Evolutionary conservation across 2,113 vertebrate species (phyloP).

Genomic region (Diadophis punctatus): DNA sequence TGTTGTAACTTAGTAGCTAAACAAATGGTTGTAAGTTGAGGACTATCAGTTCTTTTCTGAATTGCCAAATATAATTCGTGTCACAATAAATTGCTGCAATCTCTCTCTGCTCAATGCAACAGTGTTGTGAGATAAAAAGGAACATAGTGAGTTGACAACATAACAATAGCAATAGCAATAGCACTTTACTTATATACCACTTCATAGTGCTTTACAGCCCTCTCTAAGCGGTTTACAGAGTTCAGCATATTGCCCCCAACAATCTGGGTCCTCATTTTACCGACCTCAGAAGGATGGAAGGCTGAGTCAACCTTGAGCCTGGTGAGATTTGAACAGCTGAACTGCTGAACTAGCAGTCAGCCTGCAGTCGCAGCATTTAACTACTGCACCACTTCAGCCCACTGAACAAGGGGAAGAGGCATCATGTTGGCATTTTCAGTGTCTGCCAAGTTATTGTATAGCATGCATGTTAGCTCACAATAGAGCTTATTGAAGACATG

Average conservation of each 20-base stretch:
- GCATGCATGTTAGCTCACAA: background rate
- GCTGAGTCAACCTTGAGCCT: no score
- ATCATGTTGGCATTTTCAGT: background rate
- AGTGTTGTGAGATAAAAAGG: background rate
- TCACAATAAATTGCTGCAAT: background rate
- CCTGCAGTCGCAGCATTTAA: no score
- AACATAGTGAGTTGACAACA: background rate
- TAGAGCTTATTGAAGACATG: background rate
- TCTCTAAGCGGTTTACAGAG: no score
- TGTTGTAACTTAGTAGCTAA: background rate
- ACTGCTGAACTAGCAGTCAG: no score
- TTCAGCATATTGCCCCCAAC: no score
- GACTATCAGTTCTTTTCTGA: background rate
- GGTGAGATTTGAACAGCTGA: no score
- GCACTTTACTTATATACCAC: no score
- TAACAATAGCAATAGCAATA: no score
- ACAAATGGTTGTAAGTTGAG: background rate
- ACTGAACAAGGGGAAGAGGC: background rate
- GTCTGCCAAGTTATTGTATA: background rate
- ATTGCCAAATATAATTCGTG: background rate
- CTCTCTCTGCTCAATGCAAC: background rate
- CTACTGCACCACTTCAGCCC: no score
- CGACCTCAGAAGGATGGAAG: no score
- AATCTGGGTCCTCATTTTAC: no score
- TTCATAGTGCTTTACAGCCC: no score